Conservation (phyloP, 2,797 vertebrate genomes). For the Neostethus bicornis region DNA sequence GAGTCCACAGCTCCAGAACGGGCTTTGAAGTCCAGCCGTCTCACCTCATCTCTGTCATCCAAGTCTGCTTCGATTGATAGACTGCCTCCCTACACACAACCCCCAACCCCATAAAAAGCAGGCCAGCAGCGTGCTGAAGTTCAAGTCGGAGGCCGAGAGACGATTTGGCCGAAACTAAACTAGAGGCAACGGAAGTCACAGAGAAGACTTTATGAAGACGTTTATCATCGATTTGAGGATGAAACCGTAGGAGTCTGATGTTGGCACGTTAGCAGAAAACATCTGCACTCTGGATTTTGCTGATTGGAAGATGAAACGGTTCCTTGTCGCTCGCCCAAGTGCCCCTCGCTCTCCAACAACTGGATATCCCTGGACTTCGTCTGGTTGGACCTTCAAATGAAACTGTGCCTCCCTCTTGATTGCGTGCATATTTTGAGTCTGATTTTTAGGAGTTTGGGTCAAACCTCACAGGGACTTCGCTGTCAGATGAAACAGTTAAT, state of each 20-base stretch:
- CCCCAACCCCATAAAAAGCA: constrained; percentile 45
- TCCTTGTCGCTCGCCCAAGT: constrained; percentile 58
- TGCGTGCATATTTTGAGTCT: constrained; percentile 75
- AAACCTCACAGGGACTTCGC: constrained; percentile 76
- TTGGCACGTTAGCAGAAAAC: constrained; percentile 63
- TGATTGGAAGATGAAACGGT: constrained; percentile 71
- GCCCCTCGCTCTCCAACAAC: constrained; percentile 67
- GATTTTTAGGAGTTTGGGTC: constrained; percentile 76
- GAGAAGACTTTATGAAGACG: constrained; percentile 59
- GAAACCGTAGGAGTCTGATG: constrained; percentile 64
- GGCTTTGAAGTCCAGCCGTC: constrained; percentile 81
- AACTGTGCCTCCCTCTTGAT: constrained; percentile 78
- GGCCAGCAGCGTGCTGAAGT: constrained; percentile 59
- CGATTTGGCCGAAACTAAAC: constrained; percentile 68
- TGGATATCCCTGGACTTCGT: constrained; percentile 78
- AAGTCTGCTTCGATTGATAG: constrained; percentile 69
- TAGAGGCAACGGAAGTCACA: constrained; percentile 61
- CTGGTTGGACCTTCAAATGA: constrained; percentile 70
- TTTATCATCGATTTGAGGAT: constrained; percentile 60
- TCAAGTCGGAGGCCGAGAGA: constrained; percentile 63
- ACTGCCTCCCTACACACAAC: constrained; percentile 53
- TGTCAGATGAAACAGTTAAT: constrained; percentile 76
- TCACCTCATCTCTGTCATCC: constrained; percentile 79
- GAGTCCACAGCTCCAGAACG: constrained; percentile 69
- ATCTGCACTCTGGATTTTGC: constrained; percentile 64